phyloP scores from a whole-genome alignment of 2,888 invertebrate species.

The Tryphoninae sp. region DNA sequence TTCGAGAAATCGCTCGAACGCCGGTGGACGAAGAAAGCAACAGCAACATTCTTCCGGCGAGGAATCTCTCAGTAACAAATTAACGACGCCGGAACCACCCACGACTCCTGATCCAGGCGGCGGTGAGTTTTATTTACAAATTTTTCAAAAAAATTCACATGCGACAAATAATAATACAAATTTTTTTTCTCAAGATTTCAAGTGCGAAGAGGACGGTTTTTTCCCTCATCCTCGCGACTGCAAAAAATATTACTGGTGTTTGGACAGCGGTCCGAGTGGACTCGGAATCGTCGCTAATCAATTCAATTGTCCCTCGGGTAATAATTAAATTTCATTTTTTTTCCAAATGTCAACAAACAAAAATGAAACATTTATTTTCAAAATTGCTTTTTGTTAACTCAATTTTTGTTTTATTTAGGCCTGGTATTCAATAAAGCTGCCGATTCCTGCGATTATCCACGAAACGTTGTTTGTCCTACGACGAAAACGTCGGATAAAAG shows the following conservation, averaged over 20 bases:
- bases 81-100: constrained; percentile 90
- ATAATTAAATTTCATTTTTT: constrained; percentile 56
- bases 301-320: constrained; percentile 95
- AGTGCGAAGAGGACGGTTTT: constrained; percentile 96
- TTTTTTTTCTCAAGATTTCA: constrained; percentile 86
- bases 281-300: constrained; percentile 95
- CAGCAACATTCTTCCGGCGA: constrained; percentile 78
- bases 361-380: no score
- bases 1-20: constrained; percentile 67
- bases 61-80: constrained; percentile 80
- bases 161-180: constrained; percentile 4
- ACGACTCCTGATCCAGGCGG: constrained; percentile 95
- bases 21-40: constrained; percentile 69
- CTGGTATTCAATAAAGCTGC: constrained; percentile 95
- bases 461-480: constrained; percentile 92
- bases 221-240: constrained; percentile 95
- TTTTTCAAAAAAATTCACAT: no score
- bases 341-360: no score
- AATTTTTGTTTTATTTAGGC: constrained; percentile 82
- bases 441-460: constrained; percentile 95
- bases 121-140: constrained; percentile 82
- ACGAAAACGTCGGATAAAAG: constrained; percentile 81
- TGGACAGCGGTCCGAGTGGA: constrained; percentile 94
- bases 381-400: constrained; percentile 10
- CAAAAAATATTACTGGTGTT: constrained; percentile 97